A percentile compares a stretch with the other conserved stretches of the same genome.
phyloP scores from a whole-genome alignment of 2,888 invertebrate species.

The Thalpophila matura region DNA sequence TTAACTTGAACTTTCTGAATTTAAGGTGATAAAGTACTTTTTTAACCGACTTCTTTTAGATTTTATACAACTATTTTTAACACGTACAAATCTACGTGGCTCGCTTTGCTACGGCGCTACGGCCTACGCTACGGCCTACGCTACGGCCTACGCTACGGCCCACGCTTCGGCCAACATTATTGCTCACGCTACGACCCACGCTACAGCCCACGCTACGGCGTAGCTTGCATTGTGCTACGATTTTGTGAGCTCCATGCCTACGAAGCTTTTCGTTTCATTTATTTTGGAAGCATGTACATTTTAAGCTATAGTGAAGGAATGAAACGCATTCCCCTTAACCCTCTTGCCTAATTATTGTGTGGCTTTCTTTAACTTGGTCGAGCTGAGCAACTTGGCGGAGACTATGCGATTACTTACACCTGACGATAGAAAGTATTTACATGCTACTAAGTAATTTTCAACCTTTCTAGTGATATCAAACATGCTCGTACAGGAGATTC shows the following conservation, averaged over 20 bases:
- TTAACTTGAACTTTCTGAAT: no score
- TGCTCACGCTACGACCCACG: slow-evolving; percentile 6
- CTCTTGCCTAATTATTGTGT: slow-evolving; percentile 52
- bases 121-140: no score
- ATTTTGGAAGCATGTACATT: no score
- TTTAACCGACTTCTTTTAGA: no score
- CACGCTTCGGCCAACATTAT: slow-evolving; percentile 2
- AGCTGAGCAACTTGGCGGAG: slow-evolving; percentile 8
- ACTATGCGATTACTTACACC: slow-evolving; percentile 22
- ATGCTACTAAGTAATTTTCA: background rate
- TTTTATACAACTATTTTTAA: no score
- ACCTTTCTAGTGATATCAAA: no score
- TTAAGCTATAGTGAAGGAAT: background rate
- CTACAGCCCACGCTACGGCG: slow-evolving; percentile 4
- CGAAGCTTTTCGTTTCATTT: no score
- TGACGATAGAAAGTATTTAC: background rate
- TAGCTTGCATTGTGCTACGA: background rate
- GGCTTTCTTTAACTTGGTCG: slow-evolving; percentile 48
- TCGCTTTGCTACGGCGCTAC: no score
- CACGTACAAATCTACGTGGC: background rate
- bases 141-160: slow-evolving; percentile 5
- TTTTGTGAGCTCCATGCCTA: background rate
- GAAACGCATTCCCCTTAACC: slow-evolving; percentile 22
- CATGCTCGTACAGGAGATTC: no score
- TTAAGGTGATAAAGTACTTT: no score